Evolutionary conservation across 53 echinoderm and acorn worm genomes (phyloP), one percentile per base, ranked within the genome.

Genomic region (Mesocentrotus franciscanus): DNA sequence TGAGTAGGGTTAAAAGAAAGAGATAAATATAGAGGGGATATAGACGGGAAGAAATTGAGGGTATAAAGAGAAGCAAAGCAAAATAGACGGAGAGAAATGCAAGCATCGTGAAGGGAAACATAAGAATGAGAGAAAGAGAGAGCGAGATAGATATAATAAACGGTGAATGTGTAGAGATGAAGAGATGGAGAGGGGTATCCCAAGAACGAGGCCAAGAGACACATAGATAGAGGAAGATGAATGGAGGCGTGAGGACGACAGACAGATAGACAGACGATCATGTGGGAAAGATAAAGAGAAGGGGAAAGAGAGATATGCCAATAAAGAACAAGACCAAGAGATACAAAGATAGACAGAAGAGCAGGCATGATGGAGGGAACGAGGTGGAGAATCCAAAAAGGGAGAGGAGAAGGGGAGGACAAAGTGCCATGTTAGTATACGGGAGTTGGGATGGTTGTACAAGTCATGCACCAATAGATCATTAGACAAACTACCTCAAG

Each of bases 341-440:
- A 87, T 13, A 27, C 27, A 87, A 57, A 62, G 64, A 39, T 27
- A 4, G 79, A 32, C 55, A 66, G 91, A 91, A 66, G 35, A 64
- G 66, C 61, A 91, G 66, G 91, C 62, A 91, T 29, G 64, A n/a
- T 66, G 27, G 30, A 35, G 91, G 64, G 20, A 16, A 59, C 13
- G 61, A 56, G 90, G 90, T 39, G 85, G 24, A 16, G 87, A 58
- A 11, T 87, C 58, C 87, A 58, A 87, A 58, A 87, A 87, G 58
- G 87, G 92, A 74, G 10, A 36, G 92, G 91, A 64, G 35, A 91
- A 61, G 91, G 91, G 90, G 22, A 91, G 64, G 64, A 91, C 91
- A 91, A 91, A 91, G 91, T 71, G 92, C 92, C 27, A 68, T 71
- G 92, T 92, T 92, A 92, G 92, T 92, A 92, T 92, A 92, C 92